These are phyloP conservation scores for Carabus problematicus DNA, from an alignment of 2,888 invertebrate genomes.

Conservation along the genomic window DNA sequence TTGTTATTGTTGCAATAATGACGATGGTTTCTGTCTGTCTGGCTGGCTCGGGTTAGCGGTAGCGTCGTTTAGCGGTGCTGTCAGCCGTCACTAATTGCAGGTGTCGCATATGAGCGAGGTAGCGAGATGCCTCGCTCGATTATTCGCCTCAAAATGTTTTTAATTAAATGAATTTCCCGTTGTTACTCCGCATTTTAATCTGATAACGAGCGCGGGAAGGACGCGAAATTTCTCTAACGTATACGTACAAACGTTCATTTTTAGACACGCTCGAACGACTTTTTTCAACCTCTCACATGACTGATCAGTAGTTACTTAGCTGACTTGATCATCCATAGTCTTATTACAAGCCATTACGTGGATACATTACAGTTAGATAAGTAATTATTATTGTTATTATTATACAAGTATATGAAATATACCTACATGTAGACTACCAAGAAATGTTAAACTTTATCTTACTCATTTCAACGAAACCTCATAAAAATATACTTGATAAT, in stretches of 20 bases:
- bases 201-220: slow-evolving; percentile 48
- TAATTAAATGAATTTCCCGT: slow-evolving; percentile 59
- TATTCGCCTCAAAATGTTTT: slow-evolving; percentile 55
- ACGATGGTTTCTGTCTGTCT: slow-evolving; percentile 27
- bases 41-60: slow-evolving; percentile 18
- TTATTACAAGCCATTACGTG: too few species aligned
- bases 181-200: slow-evolving; percentile 56
- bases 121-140: slow-evolving; percentile 55
- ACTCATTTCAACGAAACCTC: too few species aligned
- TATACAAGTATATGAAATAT: too few species aligned
- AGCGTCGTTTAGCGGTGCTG: slow-evolving; percentile 54
- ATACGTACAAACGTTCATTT: background rate
- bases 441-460: too few species aligned
- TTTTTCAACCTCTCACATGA: too few species aligned
- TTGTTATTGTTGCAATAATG: slow-evolving; percentile 38
- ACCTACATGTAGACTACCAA: too few species aligned
- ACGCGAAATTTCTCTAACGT: slow-evolving; percentile 15
- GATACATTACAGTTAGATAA: too few species aligned
- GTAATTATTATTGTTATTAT: too few species aligned
- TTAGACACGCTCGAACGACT: too few species aligned
- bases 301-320: too few species aligned
- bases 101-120: slow-evolving; percentile 55
- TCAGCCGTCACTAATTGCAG: slow-evolving; percentile 59
- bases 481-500: too few species aligned
- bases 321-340: too few species aligned